Evolutionary conservation across 2,113 vertebrate species (phyloP).

Genomic region (Plecturocebus donacophilus): DNA sequence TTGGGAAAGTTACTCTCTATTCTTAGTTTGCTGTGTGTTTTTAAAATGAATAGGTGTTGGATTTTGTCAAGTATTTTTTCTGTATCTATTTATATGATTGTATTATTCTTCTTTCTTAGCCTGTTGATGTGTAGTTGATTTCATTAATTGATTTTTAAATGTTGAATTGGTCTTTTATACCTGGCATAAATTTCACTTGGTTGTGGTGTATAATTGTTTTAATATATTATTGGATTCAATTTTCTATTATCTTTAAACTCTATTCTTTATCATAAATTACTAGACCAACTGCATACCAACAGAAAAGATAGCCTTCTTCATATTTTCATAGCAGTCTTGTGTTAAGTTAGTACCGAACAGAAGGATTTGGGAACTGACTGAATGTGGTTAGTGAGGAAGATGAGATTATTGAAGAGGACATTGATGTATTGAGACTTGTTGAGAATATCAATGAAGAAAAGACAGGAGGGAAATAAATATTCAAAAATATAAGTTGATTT

Average conservation of each 20-base stretch:
- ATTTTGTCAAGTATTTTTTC: background rate
- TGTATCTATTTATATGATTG: background rate
- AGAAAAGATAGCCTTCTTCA: background rate
- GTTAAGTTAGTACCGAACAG: background rate
- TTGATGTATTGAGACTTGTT: background rate
- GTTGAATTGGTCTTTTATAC: background rate
- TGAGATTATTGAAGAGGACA: background rate
- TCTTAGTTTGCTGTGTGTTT: background rate
- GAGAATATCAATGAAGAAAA: background rate
- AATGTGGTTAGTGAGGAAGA: background rate
- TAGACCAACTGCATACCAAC: background rate
- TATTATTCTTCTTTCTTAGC: background rate
- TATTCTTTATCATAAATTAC: constrained; percentile 31
- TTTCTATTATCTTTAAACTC: background rate
- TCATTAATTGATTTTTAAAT: background rate
- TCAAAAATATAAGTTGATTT: background rate
- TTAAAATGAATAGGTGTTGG: background rate
- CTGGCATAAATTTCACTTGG: background rate
- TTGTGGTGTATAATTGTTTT: background rate
- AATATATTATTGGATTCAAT: background rate
- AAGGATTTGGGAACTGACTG: background rate
- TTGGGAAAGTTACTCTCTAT: background rate
- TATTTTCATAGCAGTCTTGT: background rate
- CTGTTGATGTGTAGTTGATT: background rate
- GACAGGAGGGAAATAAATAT: background rate